Conservation (phyloP, 2,888 invertebrate species). For the Stegophylla sp. region DNA sequence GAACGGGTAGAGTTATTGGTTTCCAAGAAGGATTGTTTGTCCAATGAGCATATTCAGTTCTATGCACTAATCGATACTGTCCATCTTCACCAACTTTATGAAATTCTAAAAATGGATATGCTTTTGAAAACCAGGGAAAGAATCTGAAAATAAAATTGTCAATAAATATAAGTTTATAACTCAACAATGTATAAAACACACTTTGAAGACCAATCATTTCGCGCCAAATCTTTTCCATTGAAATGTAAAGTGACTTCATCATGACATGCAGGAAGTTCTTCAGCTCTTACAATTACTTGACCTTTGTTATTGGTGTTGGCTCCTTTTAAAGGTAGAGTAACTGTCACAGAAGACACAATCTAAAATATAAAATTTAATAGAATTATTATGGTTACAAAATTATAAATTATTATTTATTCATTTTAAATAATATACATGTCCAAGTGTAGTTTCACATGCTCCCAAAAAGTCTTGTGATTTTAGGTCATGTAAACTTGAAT, state of each 20-base stretch:
- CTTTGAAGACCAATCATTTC: conserved; percentile 63
- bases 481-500: conserved; percentile 63
- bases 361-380: conserved; percentile 59
- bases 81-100: conserved; percentile 66
- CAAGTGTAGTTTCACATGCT: conserved; percentile 67
- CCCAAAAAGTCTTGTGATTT: conserved; percentile 68
- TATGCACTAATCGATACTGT: conserved; percentile 67
- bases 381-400: not conserved
- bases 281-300: conserved; percentile 64
- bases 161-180: not conserved
- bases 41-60: conserved; percentile 68
- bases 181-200: not conserved
- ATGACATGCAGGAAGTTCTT: conserved; percentile 65
- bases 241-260: conserved; percentile 64
- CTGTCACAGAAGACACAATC: conserved; percentile 64
- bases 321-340: conserved; percentile 61
- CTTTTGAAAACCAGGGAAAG: conserved; percentile 61
- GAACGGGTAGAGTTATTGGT: conserved; percentile 66
- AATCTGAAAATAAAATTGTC: conserved; percentile 60
- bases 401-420: conserved; percentile 39
- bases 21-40: conserved; percentile 69
- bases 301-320: conserved; percentile 61
- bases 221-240: conserved; percentile 64
- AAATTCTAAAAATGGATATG: conserved; percentile 64
- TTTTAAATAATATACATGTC: conserved; percentile 64